phyloP scores from a whole-genome alignment of 1,140 invertebrate genomes.

The Euura saliciscinereae region DNA sequence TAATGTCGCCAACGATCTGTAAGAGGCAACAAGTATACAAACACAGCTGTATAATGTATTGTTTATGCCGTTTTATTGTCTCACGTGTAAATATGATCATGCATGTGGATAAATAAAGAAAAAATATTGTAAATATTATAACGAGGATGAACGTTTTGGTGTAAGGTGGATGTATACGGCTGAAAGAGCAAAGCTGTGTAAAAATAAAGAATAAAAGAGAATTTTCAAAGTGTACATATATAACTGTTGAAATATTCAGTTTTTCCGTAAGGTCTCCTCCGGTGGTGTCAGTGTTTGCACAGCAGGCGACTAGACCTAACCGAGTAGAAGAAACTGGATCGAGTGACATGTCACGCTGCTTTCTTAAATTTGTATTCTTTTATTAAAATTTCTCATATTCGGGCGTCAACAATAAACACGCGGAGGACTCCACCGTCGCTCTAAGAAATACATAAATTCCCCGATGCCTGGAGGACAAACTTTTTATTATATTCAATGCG shows the following conservation, averaged over 20 bases:
- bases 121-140: neutral
- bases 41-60: no score
- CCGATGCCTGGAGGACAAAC: neutral
- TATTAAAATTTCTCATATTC: slow-evolving; percentile 15
- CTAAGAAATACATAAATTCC: slow-evolving; percentile 3
- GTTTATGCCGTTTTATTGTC: no score
- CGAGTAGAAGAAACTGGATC: neutral
- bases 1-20: no score
- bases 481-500: neutral
- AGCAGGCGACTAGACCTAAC: slow-evolving; percentile 29
- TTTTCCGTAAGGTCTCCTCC: neutral
- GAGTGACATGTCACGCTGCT: slow-evolving; percentile 29
- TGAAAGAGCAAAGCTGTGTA: neutral
- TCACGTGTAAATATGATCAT: no score
- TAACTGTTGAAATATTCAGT: slow-evolving; percentile 5
- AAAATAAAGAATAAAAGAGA: neutral
- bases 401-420: slow-evolving; percentile 10
- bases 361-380: slow-evolving; percentile 38
- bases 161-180: neutral
- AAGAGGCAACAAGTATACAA: no score
- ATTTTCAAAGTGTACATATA: neutral
- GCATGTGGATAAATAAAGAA: no score
- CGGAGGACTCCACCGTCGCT: neutral
- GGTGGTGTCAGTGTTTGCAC: slow-evolving; percentile 29
- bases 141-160: neutral